Base-by-base conservation (phyloP, 1,140 invertebrate genomes). In the Samia ricini region DNA sequence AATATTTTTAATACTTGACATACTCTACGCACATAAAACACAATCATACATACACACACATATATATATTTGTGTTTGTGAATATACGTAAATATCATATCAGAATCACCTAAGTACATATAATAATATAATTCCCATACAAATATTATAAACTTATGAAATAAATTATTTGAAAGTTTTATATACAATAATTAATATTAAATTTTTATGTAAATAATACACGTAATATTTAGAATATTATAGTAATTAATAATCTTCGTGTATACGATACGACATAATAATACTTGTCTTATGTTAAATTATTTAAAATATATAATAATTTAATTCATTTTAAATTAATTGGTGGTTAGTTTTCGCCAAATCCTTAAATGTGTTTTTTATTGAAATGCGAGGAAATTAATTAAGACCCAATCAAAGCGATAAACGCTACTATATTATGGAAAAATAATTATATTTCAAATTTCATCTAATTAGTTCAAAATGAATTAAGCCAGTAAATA, bases 91-190 rank as follows among this genome's bases (percentile, higher is more conserved):
- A 36, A 36, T 8, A 2, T 36, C 10, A 15, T 42, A 42, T 42
- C 26, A 26, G 26, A 4, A 26, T 8, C 33, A 42, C 33, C 33
- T 7, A 42, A 42, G 1, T 42, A 15, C n/a, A n/a, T 69, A 63
- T 79, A 71, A 66, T 77, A 74, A 71, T 61, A 56, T 65, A 77
- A 75, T 75, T 58, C 61, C 64, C 63, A 84, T 85, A 88, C 74
- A 88, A 84, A 85, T 84, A 71, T 75, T 63, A 71, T 82, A 72
- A 66, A 79, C 63, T 81, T 80, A 76, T 12, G 33, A 42, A 42
- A 60, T 56, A 71, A 76, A 77, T 70, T 81, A 72, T 79, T 29
- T 71, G 77, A 69, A 71, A 76, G 66, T 73, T 69, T 59, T 85
- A 83, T 85, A 66, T 85, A 87, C 75, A 79, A 65, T 79, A 59